These are phyloP conservation scores for Strigops habroptila DNA, from an alignment of 2,113 vertebrate genomes.

Conservation along the genomic window DNA sequence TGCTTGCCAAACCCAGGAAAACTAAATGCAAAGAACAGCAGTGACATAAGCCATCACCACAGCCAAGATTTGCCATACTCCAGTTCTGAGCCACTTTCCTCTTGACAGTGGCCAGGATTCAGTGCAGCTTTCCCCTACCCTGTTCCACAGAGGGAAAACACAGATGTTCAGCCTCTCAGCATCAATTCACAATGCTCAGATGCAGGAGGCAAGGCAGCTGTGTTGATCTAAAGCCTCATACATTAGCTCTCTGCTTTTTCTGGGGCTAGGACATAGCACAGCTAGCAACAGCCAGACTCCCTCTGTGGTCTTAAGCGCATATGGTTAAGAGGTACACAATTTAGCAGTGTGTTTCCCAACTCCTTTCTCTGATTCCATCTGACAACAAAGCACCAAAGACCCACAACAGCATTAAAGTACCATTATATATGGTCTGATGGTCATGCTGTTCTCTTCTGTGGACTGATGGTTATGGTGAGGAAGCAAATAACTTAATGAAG, in stretches of 20 bases:
- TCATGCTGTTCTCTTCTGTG: not conserved
- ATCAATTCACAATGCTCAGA: not conserved
- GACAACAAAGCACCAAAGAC: not conserved
- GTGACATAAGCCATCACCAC: not conserved
- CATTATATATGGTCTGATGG: not conserved
- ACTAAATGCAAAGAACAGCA: not conserved
- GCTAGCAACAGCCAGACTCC: not conserved
- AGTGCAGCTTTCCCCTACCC: not conserved
- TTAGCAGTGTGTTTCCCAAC: not conserved
- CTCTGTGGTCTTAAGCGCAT: not conserved
- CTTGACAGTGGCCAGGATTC: not conserved
- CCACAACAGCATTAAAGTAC: not conserved
- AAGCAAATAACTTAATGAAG: slow-evolving; percentile 29
- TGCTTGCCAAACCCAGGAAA: not conserved
- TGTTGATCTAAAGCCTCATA: not conserved
- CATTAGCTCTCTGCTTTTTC: not conserved
- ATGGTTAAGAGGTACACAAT: not conserved
- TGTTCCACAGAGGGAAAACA: not conserved
- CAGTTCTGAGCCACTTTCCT: not conserved
- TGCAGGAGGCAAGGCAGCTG: not conserved
- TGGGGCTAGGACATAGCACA: not conserved
- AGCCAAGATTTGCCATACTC: not conserved
- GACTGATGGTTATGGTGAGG: not conserved
- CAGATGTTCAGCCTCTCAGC: slow-evolving; percentile 3
- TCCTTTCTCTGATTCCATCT: not conserved